Conservation (phyloP, 2,797 vertebrate genomes). For the Bucorvus abyssinicus region DNA sequence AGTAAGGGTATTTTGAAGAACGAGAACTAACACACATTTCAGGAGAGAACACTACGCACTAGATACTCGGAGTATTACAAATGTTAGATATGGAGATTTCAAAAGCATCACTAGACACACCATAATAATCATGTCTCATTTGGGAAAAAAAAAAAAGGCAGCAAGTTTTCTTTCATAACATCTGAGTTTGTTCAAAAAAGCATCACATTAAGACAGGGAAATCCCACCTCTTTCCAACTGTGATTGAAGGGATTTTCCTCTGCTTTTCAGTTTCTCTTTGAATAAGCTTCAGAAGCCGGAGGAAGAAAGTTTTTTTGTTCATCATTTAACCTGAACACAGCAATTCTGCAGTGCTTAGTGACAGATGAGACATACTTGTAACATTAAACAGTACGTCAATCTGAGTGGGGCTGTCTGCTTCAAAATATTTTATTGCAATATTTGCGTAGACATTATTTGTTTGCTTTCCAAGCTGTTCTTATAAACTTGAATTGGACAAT, state of each 20-base stretch:
- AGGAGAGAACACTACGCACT: background rate
- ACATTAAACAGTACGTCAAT: background rate
- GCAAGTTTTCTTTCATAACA: background rate
- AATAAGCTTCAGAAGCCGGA: background rate
- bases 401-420: background rate
- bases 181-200: background rate
- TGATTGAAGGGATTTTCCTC: constrained; percentile 37
- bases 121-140: background rate
- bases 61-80: background rate
- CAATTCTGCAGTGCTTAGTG: constrained; percentile 3
- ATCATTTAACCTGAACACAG: constrained; percentile 35
- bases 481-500: background rate
- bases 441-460: background rate
- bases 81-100: background rate
- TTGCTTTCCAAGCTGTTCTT: background rate
- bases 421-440: background rate
- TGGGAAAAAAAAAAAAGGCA: background rate
- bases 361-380: background rate
- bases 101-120: background rate
- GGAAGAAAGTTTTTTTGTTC: constrained; percentile 7
- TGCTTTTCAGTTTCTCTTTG: constrained; percentile 29
- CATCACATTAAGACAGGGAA: background rate
- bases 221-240: background rate
- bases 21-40: background rate
- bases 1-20: background rate